A percentile compares a stretch with the other conserved stretches of the same genome.
Evolutionary conservation across 2,113 vertebrate species (phyloP).

Genomic region (Cyanistes caeruleus): DNA sequence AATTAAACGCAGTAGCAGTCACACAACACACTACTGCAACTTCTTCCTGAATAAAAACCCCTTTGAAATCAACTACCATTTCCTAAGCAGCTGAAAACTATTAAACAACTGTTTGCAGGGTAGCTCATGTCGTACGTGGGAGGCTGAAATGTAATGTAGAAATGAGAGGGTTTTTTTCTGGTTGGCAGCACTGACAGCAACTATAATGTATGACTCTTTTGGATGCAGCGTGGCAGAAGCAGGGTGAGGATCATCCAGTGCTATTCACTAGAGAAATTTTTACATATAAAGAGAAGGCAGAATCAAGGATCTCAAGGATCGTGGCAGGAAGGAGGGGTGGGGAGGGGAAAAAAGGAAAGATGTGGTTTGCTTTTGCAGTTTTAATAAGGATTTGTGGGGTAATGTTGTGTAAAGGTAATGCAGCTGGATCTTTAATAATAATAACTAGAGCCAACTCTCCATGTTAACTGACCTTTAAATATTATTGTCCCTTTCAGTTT

Average conservation of each 20-base stretch:
- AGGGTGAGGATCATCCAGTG: constrained; percentile 5
- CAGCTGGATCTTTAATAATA: constrained; percentile 62
- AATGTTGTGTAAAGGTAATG: constrained; percentile 67
- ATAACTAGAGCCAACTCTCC: constrained; percentile 62
- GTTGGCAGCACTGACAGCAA: constrained; percentile 23
- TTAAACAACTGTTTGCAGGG: constrained; percentile 61
- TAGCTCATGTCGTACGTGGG: constrained; percentile 28
- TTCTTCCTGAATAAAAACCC: background rate
- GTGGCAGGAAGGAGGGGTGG: background rate
- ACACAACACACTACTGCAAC: background rate
- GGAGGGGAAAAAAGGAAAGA: background rate
- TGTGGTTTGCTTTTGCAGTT: background rate
- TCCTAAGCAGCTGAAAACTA: constrained; percentile 47
- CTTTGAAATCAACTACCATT: constrained; percentile 39
- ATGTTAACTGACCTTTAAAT: constrained; percentile 77
- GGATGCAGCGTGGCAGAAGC: background rate
- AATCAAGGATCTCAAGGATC: background rate
- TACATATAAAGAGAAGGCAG: background rate
- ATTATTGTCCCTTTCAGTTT: constrained; percentile 72
- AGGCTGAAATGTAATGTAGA: constrained; percentile 39
- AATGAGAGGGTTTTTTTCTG: constrained; percentile 54
- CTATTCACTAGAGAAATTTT: constrained; percentile 14
- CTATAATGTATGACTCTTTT: constrained; percentile 30
- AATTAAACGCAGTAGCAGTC: background rate
- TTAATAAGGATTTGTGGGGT: constrained; percentile 47